Evolutionary conservation across 2,888 invertebrate genomes (phyloP), one percentile per base, ranked within the genome.

Genomic region (Drosophila pegasa): DNA sequence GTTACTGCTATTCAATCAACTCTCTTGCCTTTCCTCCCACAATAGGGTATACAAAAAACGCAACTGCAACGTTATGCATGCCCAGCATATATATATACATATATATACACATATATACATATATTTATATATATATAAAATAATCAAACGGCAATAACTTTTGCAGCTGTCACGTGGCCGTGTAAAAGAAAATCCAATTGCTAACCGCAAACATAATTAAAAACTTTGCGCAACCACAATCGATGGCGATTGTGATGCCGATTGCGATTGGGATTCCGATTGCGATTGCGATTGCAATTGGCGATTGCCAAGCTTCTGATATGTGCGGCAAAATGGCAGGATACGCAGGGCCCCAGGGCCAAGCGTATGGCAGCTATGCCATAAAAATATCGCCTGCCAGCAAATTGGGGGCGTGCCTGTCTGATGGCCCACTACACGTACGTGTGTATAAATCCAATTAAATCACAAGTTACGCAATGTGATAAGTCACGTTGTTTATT

Each of bases 401-500:
- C 14, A 10, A 33, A 9, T 40, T 18, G 37, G 33, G 16, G 51
- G 50, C 45, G 51, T 47, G 43, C 40, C 71, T n/a, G 54, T 33
- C 35, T 58, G 59, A 54, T 63, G 41, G 35, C 43, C 55, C 73
- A 59, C 43, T 43, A 43, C 55, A 40, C 33, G 56, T 54, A 31
- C 48, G 68, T 71, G 60, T 65, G 72, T 68, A 85, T 86, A 86
- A 88, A 87, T 89, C 83, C 88, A 87, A 87, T 87, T 87, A 89
- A 89, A 89, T 87, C 88, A 80, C 86, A 85, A 88, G 78, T 89
- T 87, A 75, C 88, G 88, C 86, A 85, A 80, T 76, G 87, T 88
- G 85, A 88, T 88, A 88, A 85, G 87, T 88, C 89, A 88, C 87
- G 87, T 88, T 87, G 87, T 80, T 84, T 88, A 87, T 88, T 88